These are phyloP conservation scores for Scomber japonicus DNA, from an alignment of 2,113 vertebrate genomes.

Conservation along the genomic window DNA sequence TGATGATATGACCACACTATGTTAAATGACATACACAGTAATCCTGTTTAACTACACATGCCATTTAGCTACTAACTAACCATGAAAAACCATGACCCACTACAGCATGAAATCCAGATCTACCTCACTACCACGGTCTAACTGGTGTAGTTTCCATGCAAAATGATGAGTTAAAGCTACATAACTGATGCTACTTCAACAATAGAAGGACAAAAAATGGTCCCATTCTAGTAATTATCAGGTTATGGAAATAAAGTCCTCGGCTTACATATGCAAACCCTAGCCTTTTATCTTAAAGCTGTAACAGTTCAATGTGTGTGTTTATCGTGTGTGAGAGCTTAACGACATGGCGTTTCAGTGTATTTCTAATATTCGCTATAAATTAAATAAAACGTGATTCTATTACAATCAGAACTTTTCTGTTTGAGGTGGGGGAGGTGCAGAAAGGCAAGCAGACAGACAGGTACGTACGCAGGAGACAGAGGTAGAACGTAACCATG, in stretches of 20 bases:
- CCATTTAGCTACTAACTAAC: constrained; percentile 19
- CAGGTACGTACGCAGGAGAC: constrained; percentile 84
- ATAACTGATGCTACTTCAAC: constrained; percentile 32
- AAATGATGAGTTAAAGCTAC: constrained; percentile 49
- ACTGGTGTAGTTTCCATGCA: constrained; percentile 49
- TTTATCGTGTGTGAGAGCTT: background rate
- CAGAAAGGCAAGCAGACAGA: constrained; percentile 73
- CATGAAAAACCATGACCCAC: constrained; percentile 11
- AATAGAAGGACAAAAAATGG: constrained; percentile 12
- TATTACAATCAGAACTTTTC: constrained; percentile 22
- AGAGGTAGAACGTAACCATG: constrained; percentile 82
- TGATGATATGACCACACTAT: constrained; percentile 47
- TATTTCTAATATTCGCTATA: background rate
- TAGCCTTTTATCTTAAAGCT: background rate
- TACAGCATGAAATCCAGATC: background rate
- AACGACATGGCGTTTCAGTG: background rate
- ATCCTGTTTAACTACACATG: constrained; percentile 43
- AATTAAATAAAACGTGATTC: background rate
- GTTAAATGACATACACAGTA: constrained; percentile 52
- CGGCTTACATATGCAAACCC: background rate
- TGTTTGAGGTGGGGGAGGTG: constrained; percentile 73
- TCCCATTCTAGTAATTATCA: background rate
- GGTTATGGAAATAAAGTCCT: background rate
- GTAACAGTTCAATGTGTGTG: background rate
- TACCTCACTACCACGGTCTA: background rate